Conservation (phyloP, 2,113 vertebrate species). For the Phrynosoma platyrhinos region DNA sequence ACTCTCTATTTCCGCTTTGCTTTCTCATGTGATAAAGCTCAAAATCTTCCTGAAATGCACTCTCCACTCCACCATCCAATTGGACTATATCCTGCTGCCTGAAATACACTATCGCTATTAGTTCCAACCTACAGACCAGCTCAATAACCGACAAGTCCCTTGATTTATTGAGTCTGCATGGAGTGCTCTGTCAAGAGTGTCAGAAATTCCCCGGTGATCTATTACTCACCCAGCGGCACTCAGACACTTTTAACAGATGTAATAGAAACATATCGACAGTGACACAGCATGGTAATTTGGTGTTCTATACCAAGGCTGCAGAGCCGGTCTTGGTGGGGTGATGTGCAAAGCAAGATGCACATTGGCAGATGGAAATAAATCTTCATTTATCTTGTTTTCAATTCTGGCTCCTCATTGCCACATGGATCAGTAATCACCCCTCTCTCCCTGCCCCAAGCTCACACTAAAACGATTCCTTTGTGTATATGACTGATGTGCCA, state of each 20-base stretch:
- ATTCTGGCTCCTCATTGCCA: neutral
- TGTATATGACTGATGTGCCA: no score
- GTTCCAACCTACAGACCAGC: neutral
- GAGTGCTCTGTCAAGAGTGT: neutral
- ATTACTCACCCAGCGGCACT: neutral
- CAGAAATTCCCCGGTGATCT: slow-evolving; percentile 24
- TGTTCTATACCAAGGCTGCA: neutral
- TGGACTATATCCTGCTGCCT: neutral
- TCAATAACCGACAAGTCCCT: neutral
- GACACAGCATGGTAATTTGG: slow-evolving; percentile 9
- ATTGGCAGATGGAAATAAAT: neutral
- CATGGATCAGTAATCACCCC: neutral
- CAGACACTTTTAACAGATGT: neutral
- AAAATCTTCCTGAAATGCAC: neutral
- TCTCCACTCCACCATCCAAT: no score
- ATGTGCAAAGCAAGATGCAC: neutral
- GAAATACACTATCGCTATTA: no score
- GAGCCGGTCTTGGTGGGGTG: no score
- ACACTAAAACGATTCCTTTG: neutral
- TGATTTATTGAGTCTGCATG: slow-evolving; percentile 5
- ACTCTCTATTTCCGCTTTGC: no score
- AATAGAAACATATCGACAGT: slow-evolving; percentile 11
- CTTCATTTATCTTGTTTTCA: neutral
- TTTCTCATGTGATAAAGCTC: no score
- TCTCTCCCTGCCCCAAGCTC: neutral